These are phyloP conservation scores for Hedychridium roseum DNA, from an alignment of 2,888 invertebrate species.

Conservation along the genomic window DNA sequence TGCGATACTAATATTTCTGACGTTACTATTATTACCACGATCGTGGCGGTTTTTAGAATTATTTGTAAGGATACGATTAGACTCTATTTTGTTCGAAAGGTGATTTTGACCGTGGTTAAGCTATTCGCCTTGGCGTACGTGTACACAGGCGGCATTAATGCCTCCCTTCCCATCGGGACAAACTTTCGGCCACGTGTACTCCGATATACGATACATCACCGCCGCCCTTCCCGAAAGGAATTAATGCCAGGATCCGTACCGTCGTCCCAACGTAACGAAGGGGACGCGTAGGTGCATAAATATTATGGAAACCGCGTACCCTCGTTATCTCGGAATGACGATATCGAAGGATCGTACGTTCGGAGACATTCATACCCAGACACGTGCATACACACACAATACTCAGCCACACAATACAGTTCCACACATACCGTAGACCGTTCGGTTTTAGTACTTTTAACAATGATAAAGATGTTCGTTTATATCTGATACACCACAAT, in stretches of 20 bases:
- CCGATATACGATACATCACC: too few species aligned
- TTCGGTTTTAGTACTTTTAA: constrained; percentile 53
- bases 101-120: constrained; percentile 20
- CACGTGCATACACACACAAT: constrained; percentile 10
- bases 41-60: constrained; percentile 21
- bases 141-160: too few species aligned
- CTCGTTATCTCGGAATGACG: too few species aligned
- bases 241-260: too few species aligned
- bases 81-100: constrained; percentile 20
- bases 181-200: too few species aligned
- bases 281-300: too few species aligned
- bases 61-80: constrained; percentile 24
- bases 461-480: constrained; percentile 55
- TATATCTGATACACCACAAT: constrained; percentile 52
- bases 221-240: too few species aligned
- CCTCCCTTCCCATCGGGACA: too few species aligned
- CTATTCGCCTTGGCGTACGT: constrained; percentile 9
- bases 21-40: constrained; percentile 24
- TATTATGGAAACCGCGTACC: too few species aligned
- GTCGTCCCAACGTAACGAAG: too few species aligned
- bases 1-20: constrained; percentile 17
- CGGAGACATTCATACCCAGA: constrained; percentile 17
- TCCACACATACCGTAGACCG: constrained; percentile 36
- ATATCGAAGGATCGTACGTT: too few species aligned
- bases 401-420: constrained; percentile 5